phyloP scores from a whole-genome alignment of 2,113 vertebrate genomes.

The Gobiocypris rarus region DNA sequence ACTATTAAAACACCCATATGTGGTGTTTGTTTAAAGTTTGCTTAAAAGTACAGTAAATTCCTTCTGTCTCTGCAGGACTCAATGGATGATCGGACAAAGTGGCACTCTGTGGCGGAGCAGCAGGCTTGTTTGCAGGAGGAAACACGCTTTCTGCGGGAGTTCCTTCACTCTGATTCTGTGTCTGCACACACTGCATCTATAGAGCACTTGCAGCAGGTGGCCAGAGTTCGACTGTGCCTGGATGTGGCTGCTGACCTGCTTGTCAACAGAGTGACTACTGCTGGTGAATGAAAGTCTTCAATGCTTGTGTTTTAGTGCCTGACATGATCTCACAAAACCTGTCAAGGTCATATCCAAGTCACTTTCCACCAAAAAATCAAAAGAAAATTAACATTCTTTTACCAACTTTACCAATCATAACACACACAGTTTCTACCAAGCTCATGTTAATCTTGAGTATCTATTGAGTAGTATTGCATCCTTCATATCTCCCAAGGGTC shows the following conservation, averaged over 20 bases:
- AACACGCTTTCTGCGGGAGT: constrained; percentile 58
- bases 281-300: constrained; percentile 53
- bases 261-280: constrained; percentile 42
- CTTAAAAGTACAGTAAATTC: background rate
- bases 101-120: constrained; percentile 57
- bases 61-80: constrained; percentile 80
- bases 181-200: constrained; percentile 65
- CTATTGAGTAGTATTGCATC: too few species aligned
- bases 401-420: too few species aligned
- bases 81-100: constrained; percentile 81
- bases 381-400: background rate
- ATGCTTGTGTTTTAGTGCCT: background rate
- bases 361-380: background rate
- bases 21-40: background rate
- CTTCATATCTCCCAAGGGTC: too few species aligned
- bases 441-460: too few species aligned
- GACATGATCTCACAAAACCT: background rate
- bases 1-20: background rate
- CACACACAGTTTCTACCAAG: too few species aligned
- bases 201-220: constrained; percentile 82
- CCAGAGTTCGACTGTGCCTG: constrained; percentile 83
- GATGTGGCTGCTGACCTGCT: constrained; percentile 79
- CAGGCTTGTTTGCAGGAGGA: constrained; percentile 53
- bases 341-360: background rate
- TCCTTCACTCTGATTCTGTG: constrained; percentile 59